A percentile compares a stretch with the other conserved stretches of the same genome.
phyloP scores from a whole-genome alignment of 2,113 vertebrate genomes.

The Chrysochloris asiatica region DNA sequence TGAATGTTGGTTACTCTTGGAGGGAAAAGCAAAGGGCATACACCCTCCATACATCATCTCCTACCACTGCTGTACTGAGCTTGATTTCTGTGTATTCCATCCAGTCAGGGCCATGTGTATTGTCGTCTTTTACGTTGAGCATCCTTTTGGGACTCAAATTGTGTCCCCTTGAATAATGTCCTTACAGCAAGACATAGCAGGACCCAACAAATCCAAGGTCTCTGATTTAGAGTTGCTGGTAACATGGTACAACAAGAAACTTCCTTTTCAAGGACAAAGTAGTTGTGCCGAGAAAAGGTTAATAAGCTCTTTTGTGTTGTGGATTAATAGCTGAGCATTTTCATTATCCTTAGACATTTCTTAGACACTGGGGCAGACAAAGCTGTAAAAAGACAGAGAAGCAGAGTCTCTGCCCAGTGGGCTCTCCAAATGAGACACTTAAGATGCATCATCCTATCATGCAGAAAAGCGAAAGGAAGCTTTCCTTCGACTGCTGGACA shows the following conservation, averaged over 20 bases:
- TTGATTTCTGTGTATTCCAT: too few species aligned
- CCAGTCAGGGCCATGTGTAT: too few species aligned
- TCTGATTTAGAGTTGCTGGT: not conserved
- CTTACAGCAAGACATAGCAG: not conserved
- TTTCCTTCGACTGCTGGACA: not conserved
- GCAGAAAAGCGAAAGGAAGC: not conserved
- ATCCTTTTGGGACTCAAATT: too few species aligned
- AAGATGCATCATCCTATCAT: not conserved
- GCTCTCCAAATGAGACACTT: constrained; percentile 28
- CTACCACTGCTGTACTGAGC: too few species aligned
- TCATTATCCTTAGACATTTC: constrained; percentile 59
- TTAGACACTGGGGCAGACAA: not conserved
- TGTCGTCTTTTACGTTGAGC: too few species aligned
- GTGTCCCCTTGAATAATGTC: not conserved
- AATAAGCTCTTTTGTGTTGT: not conserved
- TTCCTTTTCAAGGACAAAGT: not conserved
- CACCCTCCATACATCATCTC: not conserved
- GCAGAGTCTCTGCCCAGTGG: constrained; percentile 54
- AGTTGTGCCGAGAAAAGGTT: not conserved
- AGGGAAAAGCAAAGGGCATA: not conserved
- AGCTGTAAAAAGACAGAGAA: not conserved
- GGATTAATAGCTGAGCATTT: constrained; percentile 55
- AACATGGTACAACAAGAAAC: not conserved
- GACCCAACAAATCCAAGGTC: not conserved
- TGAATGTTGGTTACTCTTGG: not conserved